These are phyloP conservation scores for Hiodon alosoides DNA, from an alignment of 2,113 vertebrate genomes.

Conservation along the genomic window DNA sequence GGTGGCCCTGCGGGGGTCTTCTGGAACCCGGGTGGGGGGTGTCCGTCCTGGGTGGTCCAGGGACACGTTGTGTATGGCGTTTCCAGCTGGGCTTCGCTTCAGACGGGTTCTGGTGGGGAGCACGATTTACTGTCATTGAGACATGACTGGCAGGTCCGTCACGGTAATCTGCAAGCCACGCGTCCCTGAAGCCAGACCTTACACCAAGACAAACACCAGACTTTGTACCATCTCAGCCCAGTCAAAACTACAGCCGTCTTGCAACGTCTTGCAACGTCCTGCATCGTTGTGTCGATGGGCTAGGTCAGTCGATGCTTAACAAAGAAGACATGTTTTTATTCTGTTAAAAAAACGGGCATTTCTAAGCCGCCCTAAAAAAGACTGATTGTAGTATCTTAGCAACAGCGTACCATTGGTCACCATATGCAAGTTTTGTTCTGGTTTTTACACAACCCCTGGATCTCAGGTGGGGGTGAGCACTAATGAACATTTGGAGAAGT, in stretches of 20 bases:
- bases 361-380: too few relatives aligned
- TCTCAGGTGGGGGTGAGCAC: too few relatives aligned
- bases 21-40: background rate
- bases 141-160: conserved; percentile 49
- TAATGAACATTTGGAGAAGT: too few relatives aligned
- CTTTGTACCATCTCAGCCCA: background rate
- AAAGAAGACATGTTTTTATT: too few relatives aligned
- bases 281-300: too few relatives aligned
- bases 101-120: conserved; percentile 31
- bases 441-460: too few relatives aligned
- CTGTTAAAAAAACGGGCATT: too few relatives aligned
- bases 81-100: conserved; percentile 46
- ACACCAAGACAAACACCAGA: conserved; percentile 8
- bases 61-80: conserved; percentile 46
- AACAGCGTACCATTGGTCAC: too few relatives aligned
- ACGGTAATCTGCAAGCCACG: conserved; percentile 24
- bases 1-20: too few relatives aligned
- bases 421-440: too few relatives aligned
- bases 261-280: background rate
- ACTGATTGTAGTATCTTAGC: too few relatives aligned
- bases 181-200: background rate
- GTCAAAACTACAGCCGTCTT: background rate
- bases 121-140: conserved; percentile 50
- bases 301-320: too few relatives aligned
- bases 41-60: conserved; percentile 53